phyloP scores from a whole-genome alignment of 1,140 invertebrate genomes.

The Drosophila tristis region DNA sequence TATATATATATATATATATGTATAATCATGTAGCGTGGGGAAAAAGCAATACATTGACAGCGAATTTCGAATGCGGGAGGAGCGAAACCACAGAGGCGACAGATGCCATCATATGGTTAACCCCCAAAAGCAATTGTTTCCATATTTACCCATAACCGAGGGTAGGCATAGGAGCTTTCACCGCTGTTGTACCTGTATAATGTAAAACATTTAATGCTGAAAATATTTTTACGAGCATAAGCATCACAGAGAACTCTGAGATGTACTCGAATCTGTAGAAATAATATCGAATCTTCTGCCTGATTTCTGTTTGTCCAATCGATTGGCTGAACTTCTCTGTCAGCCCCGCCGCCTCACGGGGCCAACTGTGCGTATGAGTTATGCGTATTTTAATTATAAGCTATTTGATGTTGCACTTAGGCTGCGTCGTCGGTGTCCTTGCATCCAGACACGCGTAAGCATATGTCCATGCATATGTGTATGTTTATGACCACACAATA shows the following conservation, averaged over 20 bases:
- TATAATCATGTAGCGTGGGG: neutral
- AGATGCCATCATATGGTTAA: slow-evolving; percentile 29
- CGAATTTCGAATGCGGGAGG: neutral
- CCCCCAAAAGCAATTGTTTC: slow-evolving; percentile 13
- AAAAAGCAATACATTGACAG: neutral
- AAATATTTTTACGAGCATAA: no score
- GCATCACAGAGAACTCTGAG: no score
- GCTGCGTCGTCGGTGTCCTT: slow-evolving; percentile 54
- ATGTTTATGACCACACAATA: slow-evolving; percentile 35
- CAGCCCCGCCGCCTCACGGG: neutral
- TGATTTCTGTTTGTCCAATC: slow-evolving; percentile 12
- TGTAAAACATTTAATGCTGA: no score
- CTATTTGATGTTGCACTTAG: slow-evolving; percentile 63
- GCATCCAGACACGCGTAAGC: slow-evolving; percentile 1
- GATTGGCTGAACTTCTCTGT: neutral
- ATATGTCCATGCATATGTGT: neutral
- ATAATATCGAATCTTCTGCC: neutral
- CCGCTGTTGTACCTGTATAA: no score
- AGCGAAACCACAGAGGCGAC: neutral
- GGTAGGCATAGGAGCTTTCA: neutral
- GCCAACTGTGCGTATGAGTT: slow-evolving; percentile 52
- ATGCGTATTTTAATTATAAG: slow-evolving; percentile 59
- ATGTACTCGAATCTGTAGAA: no score
- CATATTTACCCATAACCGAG: slow-evolving; percentile 13
- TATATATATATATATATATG: neutral